These are phyloP conservation scores for Mirza zaza DNA, from an alignment of 2,113 vertebrate genomes.

Conservation along the genomic window DNA sequence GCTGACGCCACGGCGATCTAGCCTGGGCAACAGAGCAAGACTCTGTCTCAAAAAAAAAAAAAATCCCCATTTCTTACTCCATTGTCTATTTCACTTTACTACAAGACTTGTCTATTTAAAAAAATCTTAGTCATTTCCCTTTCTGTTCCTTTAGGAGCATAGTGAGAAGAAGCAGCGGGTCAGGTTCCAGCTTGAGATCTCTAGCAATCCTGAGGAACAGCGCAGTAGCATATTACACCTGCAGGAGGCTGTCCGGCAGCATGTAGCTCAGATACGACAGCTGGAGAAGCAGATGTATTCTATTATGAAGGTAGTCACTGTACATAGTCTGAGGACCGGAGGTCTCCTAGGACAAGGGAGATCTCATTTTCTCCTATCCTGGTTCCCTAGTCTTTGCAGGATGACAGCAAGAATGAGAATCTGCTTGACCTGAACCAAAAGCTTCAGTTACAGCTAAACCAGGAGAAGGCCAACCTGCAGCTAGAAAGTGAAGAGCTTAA, in stretches of 20 bases:
- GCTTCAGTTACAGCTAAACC: constrained; percentile 95
- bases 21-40: no score
- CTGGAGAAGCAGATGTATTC: constrained; percentile 99
- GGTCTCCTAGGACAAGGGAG: background rate
- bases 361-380: background rate
- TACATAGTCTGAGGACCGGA: background rate
- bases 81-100: constrained; percentile 28
- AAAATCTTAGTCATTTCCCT: background rate
- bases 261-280: constrained; percentile 94
- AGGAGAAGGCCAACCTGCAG: constrained; percentile 95
- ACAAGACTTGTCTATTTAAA: background rate
- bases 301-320: constrained; percentile 89
- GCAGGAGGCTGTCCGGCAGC: constrained; percentile 96
- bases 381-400: constrained; percentile 89
- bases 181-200: constrained; percentile 98
- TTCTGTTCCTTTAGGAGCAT: constrained; percentile 89
- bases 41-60: background rate
- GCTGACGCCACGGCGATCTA: no score
- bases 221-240: constrained; percentile 97
- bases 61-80: background rate
- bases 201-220: constrained; percentile 98
- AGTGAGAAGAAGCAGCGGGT: constrained; percentile 99
- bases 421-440: constrained; percentile 91
- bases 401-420: constrained; percentile 90
- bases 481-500: constrained; percentile 99